These are phyloP conservation scores for Drosophila nigritarsus DNA, from an alignment of 2,888 invertebrate genomes.

Conservation along the genomic window DNA sequence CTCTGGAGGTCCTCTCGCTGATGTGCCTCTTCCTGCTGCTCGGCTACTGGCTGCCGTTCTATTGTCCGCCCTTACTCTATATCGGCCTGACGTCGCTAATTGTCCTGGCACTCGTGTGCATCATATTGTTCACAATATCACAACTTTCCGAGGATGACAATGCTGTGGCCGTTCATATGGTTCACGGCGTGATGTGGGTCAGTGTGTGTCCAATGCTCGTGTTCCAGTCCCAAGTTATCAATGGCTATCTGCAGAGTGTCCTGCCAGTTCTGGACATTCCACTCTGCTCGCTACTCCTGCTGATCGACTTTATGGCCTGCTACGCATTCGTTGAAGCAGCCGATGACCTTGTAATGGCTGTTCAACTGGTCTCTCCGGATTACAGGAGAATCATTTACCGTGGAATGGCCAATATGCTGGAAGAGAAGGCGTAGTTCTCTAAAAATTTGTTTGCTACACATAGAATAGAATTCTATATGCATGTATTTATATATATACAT, in stretches of 20 bases:
- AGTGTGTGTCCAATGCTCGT: slow-evolving; percentile 45
- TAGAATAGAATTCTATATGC: neutral
- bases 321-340: slow-evolving; percentile 24
- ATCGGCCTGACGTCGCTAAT: slow-evolving; percentile 6
- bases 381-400: neutral
- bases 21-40: slow-evolving; percentile 33
- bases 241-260: slow-evolving; percentile 29
- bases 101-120: neutral
- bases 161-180: neutral
- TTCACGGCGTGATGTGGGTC: slow-evolving; percentile 28
- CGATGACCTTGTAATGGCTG: neutral
- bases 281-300: slow-evolving; percentile 47
- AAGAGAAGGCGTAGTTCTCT: neutral
- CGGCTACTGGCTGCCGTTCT: slow-evolving; percentile 41
- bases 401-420: neutral
- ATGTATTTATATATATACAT: too few species aligned
- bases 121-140: neutral
- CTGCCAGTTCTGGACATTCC: slow-evolving; percentile 50
- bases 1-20: slow-evolving; percentile 40
- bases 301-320: slow-evolving; percentile 52
- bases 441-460: neutral
- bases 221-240: slow-evolving; percentile 56
- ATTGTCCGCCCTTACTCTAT: neutral
- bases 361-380: neutral
- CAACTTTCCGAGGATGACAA: neutral